Percentiles rank a stretch among this genome's conserved stretches.
Evolutionary conservation across 2,797 vertebrate genomes (phyloP).

Genomic region (Epinephelus awoara): DNA sequence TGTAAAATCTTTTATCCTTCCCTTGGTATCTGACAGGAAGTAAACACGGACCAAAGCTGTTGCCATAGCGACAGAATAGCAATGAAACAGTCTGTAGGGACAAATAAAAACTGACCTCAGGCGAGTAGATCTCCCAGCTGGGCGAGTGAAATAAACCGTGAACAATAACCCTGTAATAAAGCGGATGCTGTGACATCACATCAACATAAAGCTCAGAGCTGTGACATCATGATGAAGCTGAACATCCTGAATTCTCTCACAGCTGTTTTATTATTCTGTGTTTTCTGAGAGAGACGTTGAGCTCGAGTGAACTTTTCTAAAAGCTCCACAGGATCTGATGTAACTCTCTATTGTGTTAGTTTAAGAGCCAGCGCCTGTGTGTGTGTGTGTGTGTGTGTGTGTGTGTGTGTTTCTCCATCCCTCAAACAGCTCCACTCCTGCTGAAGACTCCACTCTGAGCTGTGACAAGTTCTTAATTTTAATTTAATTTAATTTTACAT

Average conservation of each 20-base stretch:
- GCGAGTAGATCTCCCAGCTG: no score
- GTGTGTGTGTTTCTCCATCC: slow-evolving; percentile 23
- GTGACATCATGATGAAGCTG: background rate
- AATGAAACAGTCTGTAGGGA: no score
- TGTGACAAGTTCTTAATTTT: background rate
- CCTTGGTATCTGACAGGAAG: no score
- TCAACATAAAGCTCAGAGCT: no score
- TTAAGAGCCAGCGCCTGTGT: slow-evolving; percentile 27
- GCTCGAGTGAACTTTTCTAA: slow-evolving; percentile 2
- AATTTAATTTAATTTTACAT: no score
- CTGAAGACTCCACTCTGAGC: background rate
- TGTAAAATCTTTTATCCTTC: no score
- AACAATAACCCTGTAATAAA: no score
- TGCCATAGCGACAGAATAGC: no score
- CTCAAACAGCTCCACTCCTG: background rate
- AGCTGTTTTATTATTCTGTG: slow-evolving; percentile 6
- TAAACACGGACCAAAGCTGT: no score
- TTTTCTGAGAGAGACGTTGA: slow-evolving; percentile 18
- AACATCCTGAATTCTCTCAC: slow-evolving; percentile 15
- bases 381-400: background rate
- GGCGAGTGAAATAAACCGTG: no score
- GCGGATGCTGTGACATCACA: no score
- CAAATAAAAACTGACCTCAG: no score
- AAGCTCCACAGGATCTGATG: slow-evolving; percentile 63
- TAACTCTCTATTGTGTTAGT: slow-evolving; percentile 51